Evolutionary conservation across 35 echinoderm and acorn worm species (phyloP).

Genomic region (Heliocidaris erythrogramma): DNA sequence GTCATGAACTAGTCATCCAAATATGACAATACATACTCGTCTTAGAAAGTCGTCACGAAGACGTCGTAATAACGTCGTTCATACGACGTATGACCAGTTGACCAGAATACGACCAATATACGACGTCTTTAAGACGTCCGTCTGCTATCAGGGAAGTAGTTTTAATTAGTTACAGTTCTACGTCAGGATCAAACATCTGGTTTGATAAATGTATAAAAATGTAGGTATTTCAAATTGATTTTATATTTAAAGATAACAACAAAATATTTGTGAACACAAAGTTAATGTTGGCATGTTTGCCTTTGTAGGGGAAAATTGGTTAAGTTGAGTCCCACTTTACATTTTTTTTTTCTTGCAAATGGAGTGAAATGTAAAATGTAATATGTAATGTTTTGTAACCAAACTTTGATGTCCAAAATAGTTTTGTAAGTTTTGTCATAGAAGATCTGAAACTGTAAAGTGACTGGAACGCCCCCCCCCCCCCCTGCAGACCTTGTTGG

Average conservation of each 20-base stretch:
- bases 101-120: too few relatives aligned
- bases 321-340: not conserved
- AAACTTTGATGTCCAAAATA: slow-evolving; percentile 4
- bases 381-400: not conserved
- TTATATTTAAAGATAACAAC: not conserved
- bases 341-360: slow-evolving; percentile 6
- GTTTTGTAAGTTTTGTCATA: not conserved
- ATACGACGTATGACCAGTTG: too few relatives aligned
- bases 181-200: not conserved
- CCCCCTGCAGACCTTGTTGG: too few relatives aligned
- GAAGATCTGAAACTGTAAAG: too few relatives aligned
- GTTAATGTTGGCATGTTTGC: not conserved
- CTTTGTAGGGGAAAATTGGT: not conserved
- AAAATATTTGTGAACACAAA: not conserved
- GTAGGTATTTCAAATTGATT: not conserved
- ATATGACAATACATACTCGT: too few relatives aligned
- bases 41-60: too few relatives aligned
- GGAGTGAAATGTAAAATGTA: not conserved
- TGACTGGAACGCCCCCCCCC: too few relatives aligned
- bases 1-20: too few relatives aligned
- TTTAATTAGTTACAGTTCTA: slow-evolving; percentile 6
- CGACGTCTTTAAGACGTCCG: too few relatives aligned
- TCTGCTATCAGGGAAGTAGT: too few relatives aligned
- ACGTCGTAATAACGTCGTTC: too few relatives aligned
- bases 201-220: not conserved